Conservation (phyloP, 2,113 vertebrate genomes). For the Passerina amoena region DNA sequence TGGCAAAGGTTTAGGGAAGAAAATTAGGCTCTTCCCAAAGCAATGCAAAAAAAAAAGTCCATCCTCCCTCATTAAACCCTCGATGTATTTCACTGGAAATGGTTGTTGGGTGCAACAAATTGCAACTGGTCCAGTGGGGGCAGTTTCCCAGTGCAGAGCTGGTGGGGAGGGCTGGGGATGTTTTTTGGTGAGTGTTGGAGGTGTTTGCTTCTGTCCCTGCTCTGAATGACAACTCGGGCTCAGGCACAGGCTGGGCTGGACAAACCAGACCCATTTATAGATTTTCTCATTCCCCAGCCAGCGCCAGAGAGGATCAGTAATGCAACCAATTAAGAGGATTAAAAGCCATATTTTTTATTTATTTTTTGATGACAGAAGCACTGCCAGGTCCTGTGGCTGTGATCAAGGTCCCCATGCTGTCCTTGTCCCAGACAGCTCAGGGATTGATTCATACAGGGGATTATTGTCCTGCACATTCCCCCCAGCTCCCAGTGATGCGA, state of each 20-base stretch:
- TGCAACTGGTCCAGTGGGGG: not conserved
- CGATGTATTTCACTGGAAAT: not conserved
- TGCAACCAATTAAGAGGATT: slow-evolving; percentile 42
- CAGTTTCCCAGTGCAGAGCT: not conserved
- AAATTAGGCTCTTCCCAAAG: slow-evolving; percentile 24
- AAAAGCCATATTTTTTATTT: not conserved
- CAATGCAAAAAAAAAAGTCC: not conserved
- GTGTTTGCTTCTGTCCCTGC: not conserved
- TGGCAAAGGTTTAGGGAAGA: slow-evolving; percentile 44
- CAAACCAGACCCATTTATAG: not conserved
- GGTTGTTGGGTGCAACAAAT: not conserved
- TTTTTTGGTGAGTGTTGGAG: not conserved
- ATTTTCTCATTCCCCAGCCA: slow-evolving; percentile 15
- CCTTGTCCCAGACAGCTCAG: not conserved
- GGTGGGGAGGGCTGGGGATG: not conserved
- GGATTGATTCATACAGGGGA: not conserved
- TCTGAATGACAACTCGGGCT: not conserved
- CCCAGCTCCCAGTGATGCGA: not conserved
- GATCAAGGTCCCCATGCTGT: not conserved
- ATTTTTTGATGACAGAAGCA: not conserved
- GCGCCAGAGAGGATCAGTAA: not conserved
- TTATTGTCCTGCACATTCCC: not conserved
- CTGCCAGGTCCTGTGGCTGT: not conserved
- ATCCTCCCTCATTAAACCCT: not conserved
- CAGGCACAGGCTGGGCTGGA: not conserved